These are phyloP conservation scores for Bombylius major DNA, from an alignment of 2,888 invertebrate genomes.

Conservation along the genomic window DNA sequence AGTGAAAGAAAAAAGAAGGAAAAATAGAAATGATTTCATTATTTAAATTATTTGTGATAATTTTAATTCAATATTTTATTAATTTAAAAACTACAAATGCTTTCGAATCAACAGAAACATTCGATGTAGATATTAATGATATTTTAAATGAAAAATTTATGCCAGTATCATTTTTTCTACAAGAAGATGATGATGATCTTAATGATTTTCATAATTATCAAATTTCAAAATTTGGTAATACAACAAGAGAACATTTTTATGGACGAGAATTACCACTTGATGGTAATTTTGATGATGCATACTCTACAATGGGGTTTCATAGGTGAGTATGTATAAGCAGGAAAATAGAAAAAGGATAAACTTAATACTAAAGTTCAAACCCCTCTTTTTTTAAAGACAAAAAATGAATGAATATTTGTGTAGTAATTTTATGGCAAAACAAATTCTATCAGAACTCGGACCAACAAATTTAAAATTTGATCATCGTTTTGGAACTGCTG, in stretches of 20 bases:
- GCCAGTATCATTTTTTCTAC: constrained; percentile 50
- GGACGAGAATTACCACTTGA: constrained; percentile 20
- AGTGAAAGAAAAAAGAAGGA: no score
- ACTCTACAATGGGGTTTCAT: constrained; percentile 53
- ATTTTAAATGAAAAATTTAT: constrained; percentile 56
- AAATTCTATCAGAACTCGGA: constrained; percentile 53
- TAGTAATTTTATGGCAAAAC: constrained; percentile 58
- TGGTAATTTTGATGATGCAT: constrained; percentile 50
- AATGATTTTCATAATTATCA: constrained; percentile 14
- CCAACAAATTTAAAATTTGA: constrained; percentile 17
- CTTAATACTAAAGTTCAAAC: no score
- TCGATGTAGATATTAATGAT: constrained; percentile 45
- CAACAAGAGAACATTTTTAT: constrained; percentile 13
- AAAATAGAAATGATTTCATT: neutral
- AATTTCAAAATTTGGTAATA: constrained; percentile 4
- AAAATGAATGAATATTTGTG: constrained; percentile 71
- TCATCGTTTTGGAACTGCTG: constrained; percentile 14
- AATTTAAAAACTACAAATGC: neutral
- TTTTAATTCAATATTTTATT: neutral
- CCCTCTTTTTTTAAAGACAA: constrained; percentile 37
- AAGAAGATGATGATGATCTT: constrained; percentile 34
- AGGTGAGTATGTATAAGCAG: constrained; percentile 38
- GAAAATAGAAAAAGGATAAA: neutral
- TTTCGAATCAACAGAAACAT: constrained; percentile 4
- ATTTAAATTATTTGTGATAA: neutral